Percentiles rank a stretch among this genome's conserved stretches.
Evolutionary conservation across 1,140 invertebrate genomes (phyloP).

Genomic region (Caenorhabditis tropicalis): DNA sequence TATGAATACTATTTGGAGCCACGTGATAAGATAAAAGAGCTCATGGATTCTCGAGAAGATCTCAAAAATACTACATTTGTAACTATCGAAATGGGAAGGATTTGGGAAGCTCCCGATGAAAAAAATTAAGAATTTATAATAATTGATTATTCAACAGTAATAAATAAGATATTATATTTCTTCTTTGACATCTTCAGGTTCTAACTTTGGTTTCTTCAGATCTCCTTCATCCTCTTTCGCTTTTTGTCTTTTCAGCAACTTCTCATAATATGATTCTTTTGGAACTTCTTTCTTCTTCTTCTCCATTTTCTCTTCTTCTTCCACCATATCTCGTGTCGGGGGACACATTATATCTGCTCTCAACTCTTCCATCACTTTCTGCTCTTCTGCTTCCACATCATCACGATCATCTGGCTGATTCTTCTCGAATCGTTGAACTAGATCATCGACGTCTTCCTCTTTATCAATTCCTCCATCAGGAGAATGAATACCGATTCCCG

Average conservation of each 20-base stretch:
- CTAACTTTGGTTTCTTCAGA: not conserved
- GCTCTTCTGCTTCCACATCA: not conserved
- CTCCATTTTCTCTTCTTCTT: constrained; percentile 35
- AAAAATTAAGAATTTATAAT: not conserved
- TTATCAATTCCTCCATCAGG: constrained; percentile 47
- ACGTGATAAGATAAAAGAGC: constrained; percentile 8
- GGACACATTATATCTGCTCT: constrained; percentile 19
- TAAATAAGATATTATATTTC: not conserved
- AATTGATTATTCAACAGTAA: not conserved
- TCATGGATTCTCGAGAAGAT: constrained; percentile 22
- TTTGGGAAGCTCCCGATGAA: constrained; percentile 24
- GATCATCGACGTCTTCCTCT: constrained; percentile 17
- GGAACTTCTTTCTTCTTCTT: constrained; percentile 34
- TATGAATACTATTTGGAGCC: constrained; percentile 52
- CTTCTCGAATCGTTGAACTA: not conserved
- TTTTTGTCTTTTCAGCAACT: constrained; percentile 31
- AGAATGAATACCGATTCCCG: constrained; percentile 22
- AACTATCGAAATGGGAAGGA: constrained; percentile 23
- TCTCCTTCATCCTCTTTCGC: not conserved
- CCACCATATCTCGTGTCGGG: constrained; percentile 37
- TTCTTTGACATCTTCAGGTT: not conserved
- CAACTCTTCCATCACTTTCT: constrained; percentile 2
- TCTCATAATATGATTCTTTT: constrained; percentile 42
- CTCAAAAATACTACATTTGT: not conserved
- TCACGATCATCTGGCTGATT: not conserved